Percentiles rank a stretch among this genome's conserved stretches.
Conservation (phyloP, 2,888 invertebrate genomes). For the Dione juno region DNA sequence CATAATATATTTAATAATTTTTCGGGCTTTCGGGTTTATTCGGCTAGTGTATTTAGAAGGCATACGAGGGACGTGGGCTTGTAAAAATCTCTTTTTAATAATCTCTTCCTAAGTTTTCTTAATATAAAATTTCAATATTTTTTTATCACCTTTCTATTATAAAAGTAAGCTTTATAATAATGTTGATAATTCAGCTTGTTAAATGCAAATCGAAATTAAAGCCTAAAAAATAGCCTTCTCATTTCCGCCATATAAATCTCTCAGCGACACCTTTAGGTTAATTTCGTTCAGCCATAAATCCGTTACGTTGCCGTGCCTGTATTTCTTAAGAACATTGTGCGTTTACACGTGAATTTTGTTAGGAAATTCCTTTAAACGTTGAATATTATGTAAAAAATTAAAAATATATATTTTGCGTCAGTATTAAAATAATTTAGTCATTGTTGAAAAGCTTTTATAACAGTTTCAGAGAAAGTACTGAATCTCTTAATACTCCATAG, state of each 20-base stretch:
- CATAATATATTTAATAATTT: no score
- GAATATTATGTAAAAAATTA: background rate
- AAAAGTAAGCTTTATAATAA: background rate
- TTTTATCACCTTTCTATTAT: background rate
- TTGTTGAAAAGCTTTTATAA: no score
- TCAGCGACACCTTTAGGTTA: conserved; percentile 70
- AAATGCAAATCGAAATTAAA: conserved; percentile 55
- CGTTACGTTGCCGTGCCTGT: conserved; percentile 36
- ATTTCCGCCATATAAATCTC: conserved; percentile 76
- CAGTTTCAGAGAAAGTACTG: no score
- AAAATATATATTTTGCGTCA: background rate
- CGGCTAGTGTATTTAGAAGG: no score
- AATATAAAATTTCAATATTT: no score
- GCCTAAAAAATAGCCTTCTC: conserved; percentile 67
- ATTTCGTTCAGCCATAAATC: conserved; percentile 75
- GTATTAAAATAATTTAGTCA: no score
- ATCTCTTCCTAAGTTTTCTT: no score
- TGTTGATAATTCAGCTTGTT: conserved; percentile 36
- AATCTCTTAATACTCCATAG: no score
- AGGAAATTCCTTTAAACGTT: conserved; percentile 1
- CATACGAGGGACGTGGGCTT: no score
- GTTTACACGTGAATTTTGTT: conserved; percentile 9
- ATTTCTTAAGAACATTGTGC: conserved; percentile 35
- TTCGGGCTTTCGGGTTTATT: no score
- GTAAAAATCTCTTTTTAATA: no score